phyloP scores from a whole-genome alignment of 2,888 invertebrate species.

The Cerceris rybyensis region DNA sequence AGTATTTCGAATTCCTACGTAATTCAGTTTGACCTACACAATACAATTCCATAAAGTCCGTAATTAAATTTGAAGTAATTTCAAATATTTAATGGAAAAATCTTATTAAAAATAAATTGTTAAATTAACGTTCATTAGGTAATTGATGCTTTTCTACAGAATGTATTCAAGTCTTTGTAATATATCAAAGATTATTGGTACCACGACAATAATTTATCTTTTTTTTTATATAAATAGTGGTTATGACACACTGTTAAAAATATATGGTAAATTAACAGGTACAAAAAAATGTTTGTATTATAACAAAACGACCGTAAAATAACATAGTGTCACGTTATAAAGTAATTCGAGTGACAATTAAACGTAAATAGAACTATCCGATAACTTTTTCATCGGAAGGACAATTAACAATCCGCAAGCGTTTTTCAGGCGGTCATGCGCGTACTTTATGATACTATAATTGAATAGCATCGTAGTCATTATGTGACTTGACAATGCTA shows the following conservation, averaged over 20 bases:
- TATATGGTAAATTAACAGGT: too few relatives aligned
- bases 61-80: constrained; percentile 21
- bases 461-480: constrained; percentile 45
- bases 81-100: background rate
- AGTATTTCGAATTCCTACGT: constrained; percentile 50
- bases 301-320: too few relatives aligned
- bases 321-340: background rate
- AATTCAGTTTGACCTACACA: constrained; percentile 19
- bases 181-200: too few relatives aligned
- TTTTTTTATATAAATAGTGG: too few relatives aligned
- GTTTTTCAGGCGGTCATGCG: constrained; percentile 49
- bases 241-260: too few relatives aligned
- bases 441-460: constrained; percentile 44
- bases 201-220: too few relatives aligned
- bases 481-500: constrained; percentile 44
- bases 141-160: too few relatives aligned
- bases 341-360: background rate
- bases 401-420: constrained; percentile 48
- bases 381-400: constrained; percentile 24
- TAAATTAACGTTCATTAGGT: too few relatives aligned
- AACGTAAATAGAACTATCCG: constrained; percentile 19
- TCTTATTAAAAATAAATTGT: too few relatives aligned
- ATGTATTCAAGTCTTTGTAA: too few relatives aligned
- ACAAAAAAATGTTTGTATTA: too few relatives aligned
- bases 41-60: constrained; percentile 14